Evolutionary conservation across 2,113 vertebrate species (phyloP).

Genomic region (Psephotus haematonotus): DNA sequence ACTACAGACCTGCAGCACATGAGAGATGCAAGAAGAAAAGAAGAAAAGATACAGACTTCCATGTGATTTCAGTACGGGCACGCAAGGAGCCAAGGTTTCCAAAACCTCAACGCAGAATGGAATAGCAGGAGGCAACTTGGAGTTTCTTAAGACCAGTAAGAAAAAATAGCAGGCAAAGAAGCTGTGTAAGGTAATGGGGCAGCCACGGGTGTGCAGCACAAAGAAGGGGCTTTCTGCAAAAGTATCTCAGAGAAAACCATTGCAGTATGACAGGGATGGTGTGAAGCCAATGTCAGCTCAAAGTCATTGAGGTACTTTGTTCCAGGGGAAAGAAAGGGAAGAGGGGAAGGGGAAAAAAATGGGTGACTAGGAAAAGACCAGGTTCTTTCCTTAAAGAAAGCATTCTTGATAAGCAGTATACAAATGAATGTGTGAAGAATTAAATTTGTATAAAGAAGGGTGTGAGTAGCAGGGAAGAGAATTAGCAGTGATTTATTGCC

Average conservation of each 20-base stretch:
- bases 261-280: not conserved
- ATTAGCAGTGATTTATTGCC: slow-evolving; percentile 59
- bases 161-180: not conserved
- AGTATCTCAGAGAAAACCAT: not conserved
- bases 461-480: slow-evolving; percentile 45
- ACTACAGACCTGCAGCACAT: not conserved
- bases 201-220: not conserved
- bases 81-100: not conserved
- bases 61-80: not conserved
- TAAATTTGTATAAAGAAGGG: slow-evolving; percentile 39
- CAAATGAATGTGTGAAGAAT: slow-evolving; percentile 43
- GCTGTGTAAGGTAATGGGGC: not conserved
- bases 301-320: not conserved
- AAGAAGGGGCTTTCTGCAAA: not conserved
- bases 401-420: not conserved
- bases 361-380: not conserved
- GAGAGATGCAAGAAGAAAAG: slow-evolving; percentile 15
- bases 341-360: not conserved
- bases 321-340: not conserved
- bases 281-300: not conserved
- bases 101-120: not conserved
- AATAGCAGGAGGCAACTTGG: not conserved
- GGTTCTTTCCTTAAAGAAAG: not conserved
- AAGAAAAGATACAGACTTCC: not conserved
- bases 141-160: not conserved